Base-by-base conservation (phyloP, 2,797 vertebrate species). In the Limnodromus scolopaceus region DNA sequence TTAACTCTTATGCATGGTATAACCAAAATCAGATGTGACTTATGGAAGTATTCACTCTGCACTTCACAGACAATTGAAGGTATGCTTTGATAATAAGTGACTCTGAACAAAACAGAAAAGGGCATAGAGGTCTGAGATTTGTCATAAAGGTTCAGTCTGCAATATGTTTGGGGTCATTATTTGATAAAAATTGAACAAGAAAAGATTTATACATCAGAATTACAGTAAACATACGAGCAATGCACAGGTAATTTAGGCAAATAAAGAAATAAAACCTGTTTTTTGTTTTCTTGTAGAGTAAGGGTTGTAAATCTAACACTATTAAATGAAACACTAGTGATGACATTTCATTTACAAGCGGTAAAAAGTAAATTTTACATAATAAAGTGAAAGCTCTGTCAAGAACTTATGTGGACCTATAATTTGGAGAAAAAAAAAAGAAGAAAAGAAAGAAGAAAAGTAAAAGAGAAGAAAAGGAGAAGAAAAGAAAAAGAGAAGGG, bases 201-300 rank as follows among this genome's bases (percentile, higher is more conserved):
- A 91, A 85, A 61, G 11, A 63, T 11, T 13, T 16, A 36, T 71
- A 38, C 2, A 11, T 48, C 3, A 55, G 36, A 77, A 64, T 84
- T 23, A 18, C 6, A 57, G 13, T 41, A 64, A 71, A 66, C 11
- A 13, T 19, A 41, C 12, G 30, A 38, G 9, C 2, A 75, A 36
- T n/a, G 34, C 22, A 41, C 4, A 68, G 39, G 2, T 28, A 57
- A 60, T 78, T 65, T 27, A 49, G 45, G 16, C 41, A 43, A 60
- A 20, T 1, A 49, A 69, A 54, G 3, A 55, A 64, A 0, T 0
- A 53, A 75, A 81, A 69, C 18, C 16, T 55, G 1, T 0, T 68
- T 77, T 53, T 68, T 2, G 0, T 74, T 88, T 70, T 64, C 22
- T n/a, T 61, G 15, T 13, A 34, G 16, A 68, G 8, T 4, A 63